Conservation (phyloP, 2,113 vertebrate species). For the Vidua macroura region DNA sequence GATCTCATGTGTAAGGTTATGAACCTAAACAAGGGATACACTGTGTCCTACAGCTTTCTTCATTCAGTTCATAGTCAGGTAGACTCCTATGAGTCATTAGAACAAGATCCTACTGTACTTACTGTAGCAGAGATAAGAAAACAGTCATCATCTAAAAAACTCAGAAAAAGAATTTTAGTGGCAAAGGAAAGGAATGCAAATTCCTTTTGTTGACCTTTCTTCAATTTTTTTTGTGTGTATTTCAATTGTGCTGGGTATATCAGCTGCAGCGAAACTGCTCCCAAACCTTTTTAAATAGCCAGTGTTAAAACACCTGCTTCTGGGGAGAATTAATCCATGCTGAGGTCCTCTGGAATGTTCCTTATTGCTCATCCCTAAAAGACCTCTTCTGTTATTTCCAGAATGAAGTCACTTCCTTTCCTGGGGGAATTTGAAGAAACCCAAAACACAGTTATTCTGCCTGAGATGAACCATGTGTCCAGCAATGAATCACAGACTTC, state of each 20-base stretch:
- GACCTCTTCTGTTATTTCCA: slow-evolving; percentile 46
- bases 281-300: neutral
- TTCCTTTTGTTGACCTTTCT: neutral
- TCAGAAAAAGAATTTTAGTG: neutral
- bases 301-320: neutral
- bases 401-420: slow-evolving; percentile 75
- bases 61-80: neutral
- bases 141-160: neutral
- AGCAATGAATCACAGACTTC: slow-evolving; percentile 59
- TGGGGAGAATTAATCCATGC: neutral
- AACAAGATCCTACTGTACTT: neutral
- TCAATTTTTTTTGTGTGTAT: neutral
- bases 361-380: neutral
- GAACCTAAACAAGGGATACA: neutral
- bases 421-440: slow-evolving; percentile 67
- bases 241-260: neutral
- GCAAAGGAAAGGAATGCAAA: neutral
- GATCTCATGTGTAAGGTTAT: neutral
- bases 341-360: neutral
- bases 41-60: neutral
- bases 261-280: neutral
- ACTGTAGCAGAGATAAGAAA: neutral
- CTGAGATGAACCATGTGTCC: slow-evolving; percentile 22
- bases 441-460: slow-evolving; percentile 46
- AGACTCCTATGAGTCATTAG: neutral